These are phyloP conservation scores for Chanos chanos DNA, from an alignment of 2,797 vertebrate species.

Conservation along the genomic window DNA sequence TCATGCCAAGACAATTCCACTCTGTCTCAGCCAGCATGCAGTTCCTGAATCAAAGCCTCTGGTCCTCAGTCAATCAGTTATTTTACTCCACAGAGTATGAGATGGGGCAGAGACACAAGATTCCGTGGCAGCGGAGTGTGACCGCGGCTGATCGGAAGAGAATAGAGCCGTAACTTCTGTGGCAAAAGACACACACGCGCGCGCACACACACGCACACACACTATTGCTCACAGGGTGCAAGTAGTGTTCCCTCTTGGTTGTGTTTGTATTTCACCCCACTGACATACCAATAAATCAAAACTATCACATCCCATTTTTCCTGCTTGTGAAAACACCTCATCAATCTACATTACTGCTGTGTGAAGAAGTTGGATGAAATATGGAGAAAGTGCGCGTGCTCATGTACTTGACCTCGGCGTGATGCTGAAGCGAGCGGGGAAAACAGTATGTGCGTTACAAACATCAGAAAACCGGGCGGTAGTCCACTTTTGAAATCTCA, in stretches of 20 bases:
- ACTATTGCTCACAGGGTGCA: neutral
- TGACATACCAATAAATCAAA: constrained; percentile 19
- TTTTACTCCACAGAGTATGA: constrained; percentile 2
- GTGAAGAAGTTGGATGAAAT: constrained; percentile 2
- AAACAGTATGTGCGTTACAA: neutral
- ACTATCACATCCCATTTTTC: neutral
- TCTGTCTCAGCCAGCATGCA: neutral
- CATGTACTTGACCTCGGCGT: neutral
- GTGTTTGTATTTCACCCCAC: constrained; percentile 10
- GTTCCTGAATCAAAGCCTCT: neutral
- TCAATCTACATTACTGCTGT: constrained; percentile 8
- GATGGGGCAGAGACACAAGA: neutral
- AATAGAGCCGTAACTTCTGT: constrained; percentile 1
- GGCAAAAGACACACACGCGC: neutral
- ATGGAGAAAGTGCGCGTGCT: neutral
- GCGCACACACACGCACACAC: neutral
- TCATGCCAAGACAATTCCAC: constrained; percentile 3
- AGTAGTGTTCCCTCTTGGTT: neutral
- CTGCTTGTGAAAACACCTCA: constrained; percentile 4
- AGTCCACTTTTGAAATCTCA: too few relatives aligned
- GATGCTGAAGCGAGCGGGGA: constrained; percentile 1
- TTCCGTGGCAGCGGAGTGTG: neutral
- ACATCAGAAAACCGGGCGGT: too few relatives aligned
- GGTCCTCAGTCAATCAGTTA: constrained; percentile 22
- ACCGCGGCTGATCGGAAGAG: constrained; percentile 7